Conservation (phyloP, 2,113 vertebrate genomes). For the Laticauda colubrina region DNA sequence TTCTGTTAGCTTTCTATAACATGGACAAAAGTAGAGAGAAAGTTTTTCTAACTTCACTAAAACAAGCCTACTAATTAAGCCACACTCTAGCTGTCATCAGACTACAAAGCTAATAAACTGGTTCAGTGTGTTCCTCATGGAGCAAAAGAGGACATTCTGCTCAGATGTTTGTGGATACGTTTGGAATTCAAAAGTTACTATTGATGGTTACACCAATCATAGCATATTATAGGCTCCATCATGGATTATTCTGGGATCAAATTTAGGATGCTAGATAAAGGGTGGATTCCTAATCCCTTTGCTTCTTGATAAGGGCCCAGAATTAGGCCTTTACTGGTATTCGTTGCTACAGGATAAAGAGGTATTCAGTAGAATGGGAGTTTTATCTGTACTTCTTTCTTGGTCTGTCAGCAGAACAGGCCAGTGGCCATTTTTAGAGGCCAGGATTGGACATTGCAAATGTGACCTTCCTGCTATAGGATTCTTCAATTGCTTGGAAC, state of each 20-base stretch:
- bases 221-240: neutral
- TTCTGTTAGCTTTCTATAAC: neutral
- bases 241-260: neutral
- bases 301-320: neutral
- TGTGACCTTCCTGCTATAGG: neutral
- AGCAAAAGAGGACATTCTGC: neutral
- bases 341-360: neutral
- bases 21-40: neutral
- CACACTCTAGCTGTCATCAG: neutral
- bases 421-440: neutral
- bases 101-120: neutral
- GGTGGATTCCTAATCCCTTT: neutral
- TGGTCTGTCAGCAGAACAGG: neutral
- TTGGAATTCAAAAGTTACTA: neutral
- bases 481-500: neutral
- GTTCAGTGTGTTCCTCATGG: neutral
- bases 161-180: neutral
- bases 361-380: neutral
- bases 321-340: neutral
- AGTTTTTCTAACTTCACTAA: neutral
- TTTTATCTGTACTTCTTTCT: neutral
- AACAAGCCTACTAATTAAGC: neutral
- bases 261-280: neutral
- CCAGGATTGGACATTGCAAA: neutral
- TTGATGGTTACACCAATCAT: neutral